phyloP scores from a whole-genome alignment of 2,888 invertebrate species.

The Linnaemya tessellans region DNA sequence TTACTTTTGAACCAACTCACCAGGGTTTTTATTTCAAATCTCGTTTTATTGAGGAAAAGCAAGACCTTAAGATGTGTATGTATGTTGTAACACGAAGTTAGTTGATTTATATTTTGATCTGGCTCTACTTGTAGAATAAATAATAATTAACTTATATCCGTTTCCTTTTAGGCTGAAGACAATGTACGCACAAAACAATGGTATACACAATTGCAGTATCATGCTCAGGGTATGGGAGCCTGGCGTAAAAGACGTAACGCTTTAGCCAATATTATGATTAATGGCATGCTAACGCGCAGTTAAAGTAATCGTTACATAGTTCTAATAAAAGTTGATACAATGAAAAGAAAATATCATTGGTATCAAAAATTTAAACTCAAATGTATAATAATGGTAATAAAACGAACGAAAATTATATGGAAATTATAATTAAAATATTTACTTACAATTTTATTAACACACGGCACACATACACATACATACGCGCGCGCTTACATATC shows the following conservation, averaged over 20 bases:
- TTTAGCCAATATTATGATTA: conserved; percentile 98
- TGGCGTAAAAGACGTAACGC: conserved; percentile 97
- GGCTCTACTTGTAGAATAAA: too few species aligned
- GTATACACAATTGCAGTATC: conserved; percentile 95
- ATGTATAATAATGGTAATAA: conserved; percentile 52
- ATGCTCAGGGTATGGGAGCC: conserved; percentile 95
- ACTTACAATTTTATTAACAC: conserved; percentile 27
- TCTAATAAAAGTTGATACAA: too few species aligned
- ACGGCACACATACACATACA: not conserved
- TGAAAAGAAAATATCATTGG: not conserved
- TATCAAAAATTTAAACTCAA: conserved; percentile 35
- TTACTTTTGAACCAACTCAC: too few species aligned
- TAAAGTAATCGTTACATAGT: conserved; percentile 47
- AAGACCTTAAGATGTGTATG: too few species aligned
- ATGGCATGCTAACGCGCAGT: conserved; percentile 86
- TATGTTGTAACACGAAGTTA: too few species aligned
- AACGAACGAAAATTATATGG: conserved; percentile 47
- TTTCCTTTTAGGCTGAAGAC: conserved; percentile 90
- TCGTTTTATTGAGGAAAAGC: too few species aligned
- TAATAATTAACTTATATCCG: too few species aligned
- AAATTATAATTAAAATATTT: conserved; percentile 32
- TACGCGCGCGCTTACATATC: not conserved
- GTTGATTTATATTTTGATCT: too few species aligned
- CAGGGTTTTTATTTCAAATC: too few species aligned
- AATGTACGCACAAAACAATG: conserved; percentile 93